These are phyloP conservation scores for Sebastolobus alascanus DNA, from an alignment of 2,797 vertebrate species.

Conservation along the genomic window DNA sequence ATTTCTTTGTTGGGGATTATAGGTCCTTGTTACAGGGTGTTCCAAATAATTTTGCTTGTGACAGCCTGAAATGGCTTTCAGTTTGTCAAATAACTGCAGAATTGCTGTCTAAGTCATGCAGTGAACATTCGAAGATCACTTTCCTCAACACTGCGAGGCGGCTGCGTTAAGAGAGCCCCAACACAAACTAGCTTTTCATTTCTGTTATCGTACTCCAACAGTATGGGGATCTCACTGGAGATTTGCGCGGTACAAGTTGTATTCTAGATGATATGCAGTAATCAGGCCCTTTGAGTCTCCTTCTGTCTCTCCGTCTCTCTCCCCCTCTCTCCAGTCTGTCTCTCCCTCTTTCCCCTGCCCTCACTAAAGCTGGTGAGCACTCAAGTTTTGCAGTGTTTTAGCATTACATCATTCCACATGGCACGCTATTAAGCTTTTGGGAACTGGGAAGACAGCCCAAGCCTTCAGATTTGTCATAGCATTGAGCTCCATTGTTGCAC, in stretches of 20 bases:
- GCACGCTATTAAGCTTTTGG: conserved; percentile 83
- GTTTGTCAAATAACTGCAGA: conserved; percentile 76
- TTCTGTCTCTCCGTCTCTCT: conserved; percentile 62
- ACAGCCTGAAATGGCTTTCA: conserved; percentile 76
- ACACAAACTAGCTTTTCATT: conserved; percentile 81
- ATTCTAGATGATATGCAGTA: conserved; percentile 86
- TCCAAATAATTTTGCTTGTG: conserved; percentile 74
- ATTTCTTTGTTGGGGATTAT: conserved; percentile 79
- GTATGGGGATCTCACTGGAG: conserved; percentile 84
- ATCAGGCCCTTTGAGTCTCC: conserved; percentile 86
- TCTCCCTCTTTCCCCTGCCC: conserved; percentile 56
- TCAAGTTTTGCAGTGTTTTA: conserved; percentile 84
- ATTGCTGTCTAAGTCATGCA: conserved; percentile 75
- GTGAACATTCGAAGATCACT: conserved; percentile 75
- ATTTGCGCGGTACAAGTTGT: conserved; percentile 82
- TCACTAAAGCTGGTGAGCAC: conserved; percentile 75
- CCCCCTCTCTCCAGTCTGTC: conserved; percentile 52
- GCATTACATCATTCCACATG: conserved; percentile 87
- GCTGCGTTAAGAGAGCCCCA: conserved; percentile 70
- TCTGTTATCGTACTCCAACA: conserved; percentile 83
- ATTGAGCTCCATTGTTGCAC: conserved; percentile 77
- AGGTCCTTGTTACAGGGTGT: conserved; percentile 76
- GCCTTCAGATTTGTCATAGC: conserved; percentile 79
- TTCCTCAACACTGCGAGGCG: conserved; percentile 70
- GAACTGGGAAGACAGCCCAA: conserved; percentile 78